Percentiles rank a stretch among this genome's conserved stretches.
phyloP scores from a whole-genome alignment of 2,888 invertebrate genomes.

The Agrilus mali region DNA sequence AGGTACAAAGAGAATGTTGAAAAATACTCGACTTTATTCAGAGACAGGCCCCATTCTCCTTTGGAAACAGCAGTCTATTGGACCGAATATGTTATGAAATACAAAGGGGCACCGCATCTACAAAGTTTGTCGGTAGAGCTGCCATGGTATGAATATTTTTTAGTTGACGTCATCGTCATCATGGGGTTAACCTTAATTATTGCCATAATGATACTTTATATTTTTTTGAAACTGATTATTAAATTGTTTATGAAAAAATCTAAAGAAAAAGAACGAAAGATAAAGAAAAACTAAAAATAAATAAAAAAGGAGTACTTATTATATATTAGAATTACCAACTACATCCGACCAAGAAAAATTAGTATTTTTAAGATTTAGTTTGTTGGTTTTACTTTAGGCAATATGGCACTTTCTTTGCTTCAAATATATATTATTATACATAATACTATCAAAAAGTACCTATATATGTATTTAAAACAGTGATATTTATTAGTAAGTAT shows the following conservation, averaged over 20 bases:
- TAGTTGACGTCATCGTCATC: slow-evolving; percentile 5
- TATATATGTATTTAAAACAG: too few species aligned
- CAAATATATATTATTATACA: too few species aligned
- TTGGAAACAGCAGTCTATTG: slow-evolving; percentile 49
- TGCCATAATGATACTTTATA: neutral
- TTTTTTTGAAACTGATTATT: neutral
- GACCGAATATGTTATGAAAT: slow-evolving; percentile 50
- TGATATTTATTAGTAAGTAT: too few species aligned
- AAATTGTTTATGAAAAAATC: neutral
- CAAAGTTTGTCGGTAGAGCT: slow-evolving; percentile 39
- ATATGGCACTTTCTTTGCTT: too few species aligned
- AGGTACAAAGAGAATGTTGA: slow-evolving; percentile 42
- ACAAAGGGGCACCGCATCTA: slow-evolving; percentile 41
- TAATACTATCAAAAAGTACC: too few species aligned
- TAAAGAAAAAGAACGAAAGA: neutral
- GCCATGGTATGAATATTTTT: slow-evolving; percentile 29
- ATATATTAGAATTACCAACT: too few species aligned
- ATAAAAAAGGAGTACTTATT: too few species aligned
- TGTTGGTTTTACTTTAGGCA: too few species aligned
- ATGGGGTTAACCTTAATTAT: neutral
- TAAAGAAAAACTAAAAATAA: neutral
- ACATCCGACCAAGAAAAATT: too few species aligned
- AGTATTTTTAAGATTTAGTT: too few species aligned
- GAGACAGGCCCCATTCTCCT: slow-evolving; percentile 45
- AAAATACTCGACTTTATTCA: slow-evolving; percentile 37